These are phyloP conservation scores for Melangyna quadrimaculata DNA, from an alignment of 2,888 invertebrate genomes.

Conservation along the genomic window DNA sequence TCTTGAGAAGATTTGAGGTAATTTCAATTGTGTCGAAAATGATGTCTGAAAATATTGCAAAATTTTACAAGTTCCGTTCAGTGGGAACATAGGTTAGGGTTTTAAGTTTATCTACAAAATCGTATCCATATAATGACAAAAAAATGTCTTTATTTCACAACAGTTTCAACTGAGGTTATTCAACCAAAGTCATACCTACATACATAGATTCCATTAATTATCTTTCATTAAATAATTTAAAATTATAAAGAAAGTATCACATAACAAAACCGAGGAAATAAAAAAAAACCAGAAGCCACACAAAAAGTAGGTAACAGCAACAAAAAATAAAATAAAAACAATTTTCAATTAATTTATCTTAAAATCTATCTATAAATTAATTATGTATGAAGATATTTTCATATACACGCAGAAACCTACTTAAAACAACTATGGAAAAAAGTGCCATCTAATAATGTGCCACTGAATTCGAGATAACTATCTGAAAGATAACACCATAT, in stretches of 20 bases:
- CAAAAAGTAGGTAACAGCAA: conserved; percentile 22
- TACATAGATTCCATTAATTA: conserved; percentile 34
- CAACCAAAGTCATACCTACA: too few species aligned
- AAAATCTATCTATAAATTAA: background rate
- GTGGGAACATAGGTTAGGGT: too few species aligned
- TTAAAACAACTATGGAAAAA: conserved; percentile 1
- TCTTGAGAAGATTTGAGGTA: too few species aligned
- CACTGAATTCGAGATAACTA: conserved; percentile 29
- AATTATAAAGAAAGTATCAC: conserved; percentile 33
- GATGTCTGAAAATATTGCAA: too few species aligned
- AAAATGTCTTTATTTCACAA: background rate
- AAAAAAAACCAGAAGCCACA: conserved; percentile 1
- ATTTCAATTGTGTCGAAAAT: too few species aligned
- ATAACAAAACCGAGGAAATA: conserved; percentile 19
- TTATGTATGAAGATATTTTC: background rate
- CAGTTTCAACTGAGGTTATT: background rate
- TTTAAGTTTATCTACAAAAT: too few species aligned
- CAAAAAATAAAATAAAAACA: conserved; percentile 14
- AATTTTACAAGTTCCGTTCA: too few species aligned
- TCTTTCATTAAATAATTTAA: conserved; percentile 33
- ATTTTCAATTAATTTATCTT: conserved; percentile 42
- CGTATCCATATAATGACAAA: too few species aligned
- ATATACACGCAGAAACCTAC: background rate
- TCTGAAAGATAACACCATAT: conserved; percentile 18
- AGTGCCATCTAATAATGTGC: conserved; percentile 22